Percentiles rank a stretch among this genome's conserved stretches.
Evolutionary conservation across 2,113 vertebrate species (phyloP).

Genomic region (Coptodon rendalli): DNA sequence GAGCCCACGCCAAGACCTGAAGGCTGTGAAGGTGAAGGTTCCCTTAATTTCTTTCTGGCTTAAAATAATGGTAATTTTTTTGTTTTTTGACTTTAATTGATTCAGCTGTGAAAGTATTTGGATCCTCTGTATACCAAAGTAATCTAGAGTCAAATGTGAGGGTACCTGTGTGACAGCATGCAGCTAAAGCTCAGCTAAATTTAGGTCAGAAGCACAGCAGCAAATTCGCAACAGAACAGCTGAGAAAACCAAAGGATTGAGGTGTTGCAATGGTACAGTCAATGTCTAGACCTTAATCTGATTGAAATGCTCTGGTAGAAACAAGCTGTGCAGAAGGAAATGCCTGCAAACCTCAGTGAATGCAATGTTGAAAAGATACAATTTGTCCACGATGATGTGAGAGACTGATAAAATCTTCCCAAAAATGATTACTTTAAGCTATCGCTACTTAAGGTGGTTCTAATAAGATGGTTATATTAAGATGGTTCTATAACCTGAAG

Average conservation of each 20-base stretch:
- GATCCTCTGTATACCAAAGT: neutral
- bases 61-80: neutral
- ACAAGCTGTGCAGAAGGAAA: neutral
- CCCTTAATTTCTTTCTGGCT: neutral
- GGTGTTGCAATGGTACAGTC: neutral
- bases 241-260: neutral
- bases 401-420: neutral
- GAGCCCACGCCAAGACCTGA: neutral
- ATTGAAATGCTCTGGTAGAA: neutral
- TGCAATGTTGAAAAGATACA: neutral
- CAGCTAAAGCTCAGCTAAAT: neutral
- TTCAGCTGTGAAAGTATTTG: neutral
- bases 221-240: neutral
- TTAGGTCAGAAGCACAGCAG: neutral
- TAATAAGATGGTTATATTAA: neutral
- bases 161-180: neutral
- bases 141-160: neutral
- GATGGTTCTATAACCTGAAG: neutral
- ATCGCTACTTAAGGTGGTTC: neutral
- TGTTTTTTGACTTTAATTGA: neutral
- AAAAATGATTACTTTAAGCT: neutral
- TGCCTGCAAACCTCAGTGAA: neutral
- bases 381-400: neutral
- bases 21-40: conserved; percentile 49
- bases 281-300: neutral